These are phyloP conservation scores for Calyptomena viridis DNA, from an alignment of 2,113 vertebrate genomes.

Conservation along the genomic window DNA sequence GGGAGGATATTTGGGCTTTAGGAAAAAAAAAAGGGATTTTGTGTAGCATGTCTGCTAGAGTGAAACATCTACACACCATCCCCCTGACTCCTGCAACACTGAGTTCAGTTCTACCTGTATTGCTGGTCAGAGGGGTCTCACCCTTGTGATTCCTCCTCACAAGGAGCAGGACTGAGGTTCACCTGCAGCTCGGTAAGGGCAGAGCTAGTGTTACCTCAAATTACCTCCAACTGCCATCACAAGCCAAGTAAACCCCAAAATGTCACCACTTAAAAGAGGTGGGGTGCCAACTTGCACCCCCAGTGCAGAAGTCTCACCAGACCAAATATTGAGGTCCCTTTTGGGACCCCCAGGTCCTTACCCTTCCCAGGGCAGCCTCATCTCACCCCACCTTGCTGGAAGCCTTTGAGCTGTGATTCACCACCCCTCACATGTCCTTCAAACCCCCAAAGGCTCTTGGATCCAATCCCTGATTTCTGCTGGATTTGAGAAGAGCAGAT, in stretches of 20 bases:
- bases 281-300: background rate
- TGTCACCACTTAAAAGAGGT: background rate
- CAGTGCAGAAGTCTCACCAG: background rate
- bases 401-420: background rate
- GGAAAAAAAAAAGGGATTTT: background rate
- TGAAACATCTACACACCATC: fast-evolving
- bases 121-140: background rate
- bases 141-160: background rate
- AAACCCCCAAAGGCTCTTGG: background rate
- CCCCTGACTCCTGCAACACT: background rate
- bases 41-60: background rate
- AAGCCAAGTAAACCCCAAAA: background rate
- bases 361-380: background rate
- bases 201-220: background rate
- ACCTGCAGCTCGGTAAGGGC: background rate
- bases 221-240: background rate
- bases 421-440: background rate
- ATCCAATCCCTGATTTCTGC: background rate
- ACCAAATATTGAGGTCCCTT: background rate
- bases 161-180: background rate
- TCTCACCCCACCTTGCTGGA: background rate
- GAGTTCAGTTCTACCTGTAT: background rate
- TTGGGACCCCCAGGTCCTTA: background rate
- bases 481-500: background rate
- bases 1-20: background rate